A percentile compares a stretch with the other conserved stretches of the same genome.
These are phyloP conservation scores for Thermophis baileyi DNA, from an alignment of 2,113 vertebrate genomes.

Conservation along the genomic window DNA sequence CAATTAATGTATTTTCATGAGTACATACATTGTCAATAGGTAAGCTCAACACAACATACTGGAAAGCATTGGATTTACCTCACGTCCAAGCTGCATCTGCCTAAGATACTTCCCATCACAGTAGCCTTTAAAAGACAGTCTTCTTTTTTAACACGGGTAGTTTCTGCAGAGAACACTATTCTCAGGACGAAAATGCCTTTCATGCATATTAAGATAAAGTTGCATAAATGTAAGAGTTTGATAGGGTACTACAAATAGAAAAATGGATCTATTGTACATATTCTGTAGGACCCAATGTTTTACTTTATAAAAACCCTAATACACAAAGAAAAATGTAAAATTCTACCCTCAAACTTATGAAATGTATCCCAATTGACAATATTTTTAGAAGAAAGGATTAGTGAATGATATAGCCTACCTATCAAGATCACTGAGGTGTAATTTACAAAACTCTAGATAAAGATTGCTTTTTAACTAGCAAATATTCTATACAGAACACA, in stretches of 20 bases:
- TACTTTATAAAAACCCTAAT: slow-evolving; percentile 55
- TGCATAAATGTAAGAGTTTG: slow-evolving; percentile 69
- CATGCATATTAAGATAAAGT: slow-evolving; percentile 77
- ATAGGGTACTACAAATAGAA: slow-evolving; percentile 62
- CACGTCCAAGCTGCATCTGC: slow-evolving; percentile 92
- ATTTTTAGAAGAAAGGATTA: slow-evolving; percentile 43
- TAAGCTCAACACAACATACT: slow-evolving; percentile 77
- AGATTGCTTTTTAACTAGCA: slow-evolving; percentile 35
- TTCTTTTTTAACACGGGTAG: slow-evolving; percentile 87
- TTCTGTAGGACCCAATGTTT: slow-evolving; percentile 55
- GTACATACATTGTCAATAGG: slow-evolving; percentile 74
- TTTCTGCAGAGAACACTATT: slow-evolving; percentile 87
- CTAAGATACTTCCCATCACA: slow-evolving; percentile 84
- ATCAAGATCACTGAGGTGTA: slow-evolving; percentile 24
- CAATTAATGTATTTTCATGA: slow-evolving; percentile 66
- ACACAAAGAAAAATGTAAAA: slow-evolving; percentile 65
- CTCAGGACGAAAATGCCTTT: slow-evolving; percentile 84
- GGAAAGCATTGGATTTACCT: slow-evolving; percentile 87
- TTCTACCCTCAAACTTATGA: slow-evolving; percentile 42
- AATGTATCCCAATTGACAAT: slow-evolving; percentile 52
- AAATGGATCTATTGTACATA: slow-evolving; percentile 65
- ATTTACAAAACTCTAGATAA: slow-evolving; percentile 30
- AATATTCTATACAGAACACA: slow-evolving; percentile 9
- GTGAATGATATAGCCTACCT: slow-evolving; percentile 51
- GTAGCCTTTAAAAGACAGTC: slow-evolving; percentile 82